Evolutionary conservation across 2,888 invertebrate species (phyloP).

Genomic region (Caenorhabditis imperialis): DNA sequence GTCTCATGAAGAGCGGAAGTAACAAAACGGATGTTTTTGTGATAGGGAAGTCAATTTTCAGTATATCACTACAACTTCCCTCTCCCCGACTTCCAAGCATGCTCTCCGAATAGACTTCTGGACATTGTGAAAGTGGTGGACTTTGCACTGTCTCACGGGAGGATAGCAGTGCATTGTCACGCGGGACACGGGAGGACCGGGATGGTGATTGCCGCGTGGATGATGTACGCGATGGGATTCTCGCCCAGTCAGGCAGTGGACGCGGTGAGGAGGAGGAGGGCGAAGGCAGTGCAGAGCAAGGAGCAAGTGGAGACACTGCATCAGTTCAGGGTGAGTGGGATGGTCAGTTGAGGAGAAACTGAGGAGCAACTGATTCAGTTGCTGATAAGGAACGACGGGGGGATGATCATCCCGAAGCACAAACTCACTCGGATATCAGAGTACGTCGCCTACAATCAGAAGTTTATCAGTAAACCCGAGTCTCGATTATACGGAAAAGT

Average conservation of each 20-base stretch:
- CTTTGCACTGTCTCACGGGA: constrained; percentile 84
- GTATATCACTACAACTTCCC: constrained; percentile 93
- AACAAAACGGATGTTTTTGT: too few relatives aligned
- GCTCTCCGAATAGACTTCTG: constrained; percentile 85
- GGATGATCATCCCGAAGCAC: constrained; percentile 48
- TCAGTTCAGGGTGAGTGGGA: constrained; percentile 28
- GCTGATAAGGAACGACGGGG: constrained; percentile 45
- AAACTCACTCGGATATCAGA: constrained; percentile 39
- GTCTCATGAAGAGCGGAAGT: constrained; percentile 90
- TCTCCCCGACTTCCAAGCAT: constrained; percentile 88
- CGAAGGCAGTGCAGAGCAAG: constrained; percentile 61
- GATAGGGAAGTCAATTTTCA: constrained; percentile 77
- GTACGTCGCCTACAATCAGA: constrained; percentile 51
- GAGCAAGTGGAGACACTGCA: constrained; percentile 60
- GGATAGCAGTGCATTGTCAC: constrained; percentile 86
- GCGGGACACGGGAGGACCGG: constrained; percentile 86
- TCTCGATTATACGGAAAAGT: constrained; percentile 53
- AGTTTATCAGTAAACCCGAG: constrained; percentile 53
- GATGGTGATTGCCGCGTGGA: constrained; percentile 88
- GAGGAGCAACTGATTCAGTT: constrained; percentile 15
- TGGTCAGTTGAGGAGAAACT: too few relatives aligned
- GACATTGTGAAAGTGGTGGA: constrained; percentile 93
- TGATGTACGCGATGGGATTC: constrained; percentile 87
- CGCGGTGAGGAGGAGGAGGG: constrained; percentile 46
- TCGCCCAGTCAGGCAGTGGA: constrained; percentile 86